These are phyloP conservation scores for Papilio gigon DNA, from an alignment of 2,888 invertebrate species.

Conservation along the genomic window DNA sequence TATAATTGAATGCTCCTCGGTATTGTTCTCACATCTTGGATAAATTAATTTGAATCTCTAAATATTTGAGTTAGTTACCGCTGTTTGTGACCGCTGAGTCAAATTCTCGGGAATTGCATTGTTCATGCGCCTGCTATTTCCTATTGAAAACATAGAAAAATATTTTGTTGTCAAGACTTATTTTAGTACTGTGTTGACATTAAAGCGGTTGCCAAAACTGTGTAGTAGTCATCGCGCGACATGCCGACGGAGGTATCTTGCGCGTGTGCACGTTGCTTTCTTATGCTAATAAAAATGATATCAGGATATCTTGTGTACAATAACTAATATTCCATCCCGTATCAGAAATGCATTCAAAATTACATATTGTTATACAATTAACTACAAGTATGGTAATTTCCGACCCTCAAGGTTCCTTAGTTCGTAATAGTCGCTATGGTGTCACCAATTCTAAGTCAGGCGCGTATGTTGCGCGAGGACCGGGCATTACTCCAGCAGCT, in stretches of 20 bases:
- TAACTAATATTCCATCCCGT: no score
- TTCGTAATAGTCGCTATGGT: no score
- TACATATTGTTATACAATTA: no score
- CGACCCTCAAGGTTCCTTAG: no score
- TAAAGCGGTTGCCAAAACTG: slow-evolving; percentile 17
- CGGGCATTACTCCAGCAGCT: no score
- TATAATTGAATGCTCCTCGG: no score
- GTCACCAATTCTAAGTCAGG: no score
- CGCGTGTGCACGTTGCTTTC: not conserved
- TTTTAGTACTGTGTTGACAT: slow-evolving; percentile 22
- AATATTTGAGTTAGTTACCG: not conserved
- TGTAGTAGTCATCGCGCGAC: not conserved
- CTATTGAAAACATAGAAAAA: slow-evolving; percentile 13
- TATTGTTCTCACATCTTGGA: no score
- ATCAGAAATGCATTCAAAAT: no score
- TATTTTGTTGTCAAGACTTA: slow-evolving; percentile 1
- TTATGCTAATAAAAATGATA: not conserved
- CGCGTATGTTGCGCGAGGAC: no score
- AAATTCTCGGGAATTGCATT: not conserved
- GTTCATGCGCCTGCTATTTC: slow-evolving; percentile 5
- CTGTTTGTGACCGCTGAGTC: not conserved
- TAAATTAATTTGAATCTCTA: not conserved
- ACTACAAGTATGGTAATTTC: no score
- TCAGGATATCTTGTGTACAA: no score
- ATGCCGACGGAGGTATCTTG: not conserved